Conservation (phyloP, 2,113 vertebrate species). For the Gasterosteus aculeatus region DNA sequence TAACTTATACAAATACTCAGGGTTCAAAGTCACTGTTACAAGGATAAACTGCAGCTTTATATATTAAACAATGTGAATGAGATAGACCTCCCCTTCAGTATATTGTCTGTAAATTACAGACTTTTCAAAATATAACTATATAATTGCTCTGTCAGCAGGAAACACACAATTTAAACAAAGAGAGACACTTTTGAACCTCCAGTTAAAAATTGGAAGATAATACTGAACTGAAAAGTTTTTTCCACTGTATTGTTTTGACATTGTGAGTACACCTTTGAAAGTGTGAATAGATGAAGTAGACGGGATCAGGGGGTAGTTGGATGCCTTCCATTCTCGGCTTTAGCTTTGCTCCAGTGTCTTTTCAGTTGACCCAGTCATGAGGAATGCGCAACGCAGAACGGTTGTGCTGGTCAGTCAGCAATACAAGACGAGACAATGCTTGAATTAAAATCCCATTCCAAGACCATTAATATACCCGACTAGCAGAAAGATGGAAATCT, state of each 20-base stretch:
- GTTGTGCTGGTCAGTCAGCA: background rate
- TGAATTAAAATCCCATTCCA: background rate
- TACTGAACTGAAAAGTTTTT: background rate
- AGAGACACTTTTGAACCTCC: background rate
- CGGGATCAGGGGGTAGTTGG: background rate
- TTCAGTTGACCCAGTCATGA: background rate
- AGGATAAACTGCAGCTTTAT: background rate
- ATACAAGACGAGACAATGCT: background rate
- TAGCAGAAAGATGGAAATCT: background rate
- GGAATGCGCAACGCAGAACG: background rate
- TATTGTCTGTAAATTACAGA: conserved; percentile 2
- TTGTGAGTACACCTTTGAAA: background rate
- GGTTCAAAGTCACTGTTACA: conserved; percentile 12
- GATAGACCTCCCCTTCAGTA: background rate
- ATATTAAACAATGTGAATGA: background rate
- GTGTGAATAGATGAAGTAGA: background rate
- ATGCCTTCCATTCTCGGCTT: background rate
- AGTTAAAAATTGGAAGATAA: background rate
- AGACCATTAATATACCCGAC: conserved; percentile 2
- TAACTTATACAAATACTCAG: background rate
- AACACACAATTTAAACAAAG: background rate
- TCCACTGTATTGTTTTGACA: background rate
- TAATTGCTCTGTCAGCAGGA: background rate
- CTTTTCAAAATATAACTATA: background rate
- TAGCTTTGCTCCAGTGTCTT: background rate